Percentiles rank a stretch among this genome's conserved stretches.
phyloP scores from a whole-genome alignment of 2,888 invertebrate species.

The Epinotia nisella region DNA sequence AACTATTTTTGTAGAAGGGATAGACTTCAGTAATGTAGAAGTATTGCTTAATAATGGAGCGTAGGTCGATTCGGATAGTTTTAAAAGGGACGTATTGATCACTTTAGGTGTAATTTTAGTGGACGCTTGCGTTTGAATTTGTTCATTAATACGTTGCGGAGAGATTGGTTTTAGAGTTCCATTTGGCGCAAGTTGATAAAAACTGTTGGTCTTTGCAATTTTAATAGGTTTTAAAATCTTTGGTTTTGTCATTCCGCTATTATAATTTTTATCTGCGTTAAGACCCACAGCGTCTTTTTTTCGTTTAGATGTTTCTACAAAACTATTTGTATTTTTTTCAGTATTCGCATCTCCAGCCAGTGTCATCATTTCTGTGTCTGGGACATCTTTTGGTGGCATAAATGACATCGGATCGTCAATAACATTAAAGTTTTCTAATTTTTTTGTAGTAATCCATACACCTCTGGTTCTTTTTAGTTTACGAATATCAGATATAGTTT shows the following conservation, averaged over 20 bases:
- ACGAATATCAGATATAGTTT: constrained; percentile 51
- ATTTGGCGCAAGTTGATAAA: constrained; percentile 63
- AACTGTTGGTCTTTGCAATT: constrained; percentile 68
- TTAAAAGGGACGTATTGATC: constrained; percentile 10
- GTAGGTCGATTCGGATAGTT: background rate
- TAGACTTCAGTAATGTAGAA: constrained; percentile 8
- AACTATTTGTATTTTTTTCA: background rate
- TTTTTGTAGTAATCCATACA: constrained; percentile 73
- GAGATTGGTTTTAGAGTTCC: constrained; percentile 53
- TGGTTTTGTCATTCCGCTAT: background rate
- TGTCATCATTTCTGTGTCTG: constrained; percentile 31
- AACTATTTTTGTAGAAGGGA: constrained; percentile 16
- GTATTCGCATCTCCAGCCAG: constrained; percentile 13
- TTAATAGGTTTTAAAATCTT: constrained; percentile 72
- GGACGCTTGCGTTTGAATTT: constrained; percentile 14
- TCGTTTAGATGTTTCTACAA: background rate
- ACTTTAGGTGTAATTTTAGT: constrained; percentile 25
- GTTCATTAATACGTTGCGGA: constrained; percentile 36
- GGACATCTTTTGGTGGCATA: constrained; percentile 54
- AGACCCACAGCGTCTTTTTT: background rate
- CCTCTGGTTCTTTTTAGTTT: constrained; percentile 65
- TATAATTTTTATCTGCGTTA: background rate
- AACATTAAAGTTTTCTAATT: constrained; percentile 70
- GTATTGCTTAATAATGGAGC: constrained; percentile 17
- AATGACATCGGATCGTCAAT: constrained; percentile 73